These are phyloP conservation scores for Cheilosia vulpina DNA, from an alignment of 2,888 invertebrate species.

Conservation along the genomic window DNA sequence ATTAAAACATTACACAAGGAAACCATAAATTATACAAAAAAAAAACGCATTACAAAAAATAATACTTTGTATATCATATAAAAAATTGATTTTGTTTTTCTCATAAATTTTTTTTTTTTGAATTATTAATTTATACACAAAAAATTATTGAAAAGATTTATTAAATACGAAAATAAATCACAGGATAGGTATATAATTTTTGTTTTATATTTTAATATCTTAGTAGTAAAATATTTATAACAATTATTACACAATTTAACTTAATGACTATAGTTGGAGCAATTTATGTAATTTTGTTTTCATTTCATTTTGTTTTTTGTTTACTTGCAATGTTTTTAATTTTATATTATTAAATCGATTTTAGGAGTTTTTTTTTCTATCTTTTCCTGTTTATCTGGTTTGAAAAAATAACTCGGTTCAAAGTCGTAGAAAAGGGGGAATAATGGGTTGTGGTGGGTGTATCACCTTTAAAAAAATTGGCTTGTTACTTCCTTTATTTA, in stretches of 20 bases:
- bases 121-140: slow-evolving; percentile 51
- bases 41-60: slow-evolving; percentile 61
- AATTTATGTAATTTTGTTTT: slow-evolving; percentile 34
- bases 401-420: slow-evolving; percentile 59
- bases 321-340: slow-evolving; percentile 17
- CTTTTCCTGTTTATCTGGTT: slow-evolving; percentile 9
- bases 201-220: slow-evolving; percentile 60
- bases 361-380: slow-evolving; percentile 1
- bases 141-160: slow-evolving; percentile 63
- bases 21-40: slow-evolving; percentile 18
- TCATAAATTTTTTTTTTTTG: background rate
- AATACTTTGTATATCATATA: slow-evolving; percentile 68
- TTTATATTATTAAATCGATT: slow-evolving; percentile 18
- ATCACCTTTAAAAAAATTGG: slow-evolving; percentile 20
- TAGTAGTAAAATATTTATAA: slow-evolving; percentile 70
- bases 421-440: slow-evolving; percentile 31
- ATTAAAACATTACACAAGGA: slow-evolving; percentile 26
- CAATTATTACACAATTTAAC: slow-evolving; percentile 74
- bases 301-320: slow-evolving; percentile 10
- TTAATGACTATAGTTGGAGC: slow-evolving; percentile 75
- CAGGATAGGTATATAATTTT: slow-evolving; percentile 73
- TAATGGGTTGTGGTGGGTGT: slow-evolving; percentile 23
- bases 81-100: slow-evolving; percentile 39
- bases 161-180: slow-evolving; percentile 75
- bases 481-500: background rate